phyloP scores from a whole-genome alignment of 1,140 invertebrate species.

The Hycleus phaleratus region DNA sequence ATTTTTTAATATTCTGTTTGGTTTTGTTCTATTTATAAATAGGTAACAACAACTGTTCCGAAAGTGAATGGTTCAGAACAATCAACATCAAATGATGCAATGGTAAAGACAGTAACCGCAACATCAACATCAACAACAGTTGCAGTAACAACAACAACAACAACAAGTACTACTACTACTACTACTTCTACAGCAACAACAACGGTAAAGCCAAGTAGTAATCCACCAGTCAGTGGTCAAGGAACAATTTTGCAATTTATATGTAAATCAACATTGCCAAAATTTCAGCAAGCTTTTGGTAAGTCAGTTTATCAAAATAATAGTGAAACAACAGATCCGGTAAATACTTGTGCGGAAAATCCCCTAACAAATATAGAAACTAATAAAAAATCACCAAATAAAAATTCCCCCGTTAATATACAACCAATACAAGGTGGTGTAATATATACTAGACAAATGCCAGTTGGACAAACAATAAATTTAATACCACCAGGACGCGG shows the following conservation, averaged over 20 bases:
- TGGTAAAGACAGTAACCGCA: conserved; percentile 16
- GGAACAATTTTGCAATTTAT: conserved; percentile 44
- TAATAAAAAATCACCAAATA: conserved; percentile 21
- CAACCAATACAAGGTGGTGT: conserved; percentile 54
- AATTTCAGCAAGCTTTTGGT: conserved; percentile 73
- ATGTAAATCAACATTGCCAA: conserved; percentile 55
- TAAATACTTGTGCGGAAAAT: conserved; percentile 34
- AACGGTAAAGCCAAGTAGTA: conserved; percentile 10
- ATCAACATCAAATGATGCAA: conserved; percentile 1
- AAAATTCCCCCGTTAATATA: conserved; percentile 35
- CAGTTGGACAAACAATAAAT: conserved; percentile 52
- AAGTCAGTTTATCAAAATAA: conserved; percentile 50
- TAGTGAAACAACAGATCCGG: conserved; percentile 9
- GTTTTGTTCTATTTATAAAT: background rate
- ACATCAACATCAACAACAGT: conserved; percentile 4
- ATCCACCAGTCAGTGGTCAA: conserved; percentile 20
- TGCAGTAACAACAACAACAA: background rate
- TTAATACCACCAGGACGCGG: conserved; percentile 44
- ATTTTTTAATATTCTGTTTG: background rate
- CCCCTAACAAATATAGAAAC: conserved; percentile 9
- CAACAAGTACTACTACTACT: conserved; percentile 4
- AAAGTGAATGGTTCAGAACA: conserved; percentile 2
- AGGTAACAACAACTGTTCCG: background rate
- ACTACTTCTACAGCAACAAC: background rate
- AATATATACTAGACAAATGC: conserved; percentile 53